phyloP scores from a whole-genome alignment of 2,113 vertebrate species.

The Lepidothrix coronata region DNA sequence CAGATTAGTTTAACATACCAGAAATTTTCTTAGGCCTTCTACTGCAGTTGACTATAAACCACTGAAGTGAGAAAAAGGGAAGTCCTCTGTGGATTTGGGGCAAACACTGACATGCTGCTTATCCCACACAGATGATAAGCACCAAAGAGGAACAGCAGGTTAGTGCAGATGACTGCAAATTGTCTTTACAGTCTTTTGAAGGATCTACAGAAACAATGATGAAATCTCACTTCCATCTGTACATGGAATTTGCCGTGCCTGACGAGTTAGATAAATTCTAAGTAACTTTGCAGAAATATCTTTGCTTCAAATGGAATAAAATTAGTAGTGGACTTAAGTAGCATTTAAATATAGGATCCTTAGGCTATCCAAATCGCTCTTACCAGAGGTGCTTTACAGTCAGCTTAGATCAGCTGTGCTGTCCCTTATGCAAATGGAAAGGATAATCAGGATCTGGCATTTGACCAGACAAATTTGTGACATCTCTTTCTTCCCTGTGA shows the following conservation, averaged over 20 bases:
- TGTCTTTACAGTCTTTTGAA: not conserved
- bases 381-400: slow-evolving; percentile 32
- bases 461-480: slow-evolving; percentile 16
- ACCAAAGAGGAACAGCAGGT: not conserved
- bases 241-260: not conserved
- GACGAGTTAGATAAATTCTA: not conserved
- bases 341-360: slow-evolving; percentile 43
- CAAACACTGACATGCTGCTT: not conserved
- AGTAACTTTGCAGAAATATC: not conserved
- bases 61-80: not conserved
- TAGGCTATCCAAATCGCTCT: slow-evolving; percentile 37
- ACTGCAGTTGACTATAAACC: not conserved
- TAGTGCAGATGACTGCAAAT: not conserved
- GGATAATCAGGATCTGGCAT: slow-evolving; percentile 42
- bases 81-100: not conserved
- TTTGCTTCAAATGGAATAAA: slow-evolving; percentile 24
- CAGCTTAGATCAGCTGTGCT: slow-evolving; percentile 38
- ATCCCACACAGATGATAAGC: not conserved
- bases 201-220: not conserved
- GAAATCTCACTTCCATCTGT: not conserved
- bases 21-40: not conserved
- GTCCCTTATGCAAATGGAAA: slow-evolving; percentile 8
- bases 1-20: not conserved
- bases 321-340: not conserved
- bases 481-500: not conserved